Evolutionary conservation across 2,113 vertebrate species (phyloP), one percentile per base, ranked within the genome.

Genomic region (Noturus placidus): DNA sequence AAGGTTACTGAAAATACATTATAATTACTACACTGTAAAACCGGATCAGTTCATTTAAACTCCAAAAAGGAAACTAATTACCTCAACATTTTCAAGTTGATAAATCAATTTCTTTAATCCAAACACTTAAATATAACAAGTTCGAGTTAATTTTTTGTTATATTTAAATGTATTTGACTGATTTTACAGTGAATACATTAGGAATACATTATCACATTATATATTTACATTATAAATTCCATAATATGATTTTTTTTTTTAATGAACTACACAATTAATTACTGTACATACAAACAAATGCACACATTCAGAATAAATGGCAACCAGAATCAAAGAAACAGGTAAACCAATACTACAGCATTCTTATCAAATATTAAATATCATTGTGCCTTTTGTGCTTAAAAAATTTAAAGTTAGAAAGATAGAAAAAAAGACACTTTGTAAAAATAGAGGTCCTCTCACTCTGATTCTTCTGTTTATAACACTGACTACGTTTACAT

Each of bases 1-100:
- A 8, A 57, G 50, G 94, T 95, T 82, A 72, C 76, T 59, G 89
- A 87, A 82, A 61, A 52, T 5, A 42, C 70, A 35, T 10, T 57
- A 65, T 67, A 11, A 59, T 33, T 57, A 19, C 5, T 78, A 54
- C 42, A 46, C 42, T 6, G 42, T 7, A 46, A 46, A 46, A 46
- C 7, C 42, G 42, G 42, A 46, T 46, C 0, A 5, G 42, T 46
- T 46, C 42, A 5, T 46, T 46, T 46, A 46, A 46, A 46, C 42
- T 46, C 6, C 42, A 46, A 46, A 46, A 46, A 42, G 42, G 42
- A 46, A 46, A 46, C 42, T 42, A 46, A 7, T 46, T 46, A 46
- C 5, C 42, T 7, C 5, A 46, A 46, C 5, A 46, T 7, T 46
- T 46, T 46, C 7, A 46, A 7, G 42, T 7, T 46, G 42, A 46